Percentiles rank a stretch among this genome's conserved stretches.
Evolutionary conservation across 2,888 invertebrate genomes (phyloP).

Genomic region (Crematogaster levior): DNA sequence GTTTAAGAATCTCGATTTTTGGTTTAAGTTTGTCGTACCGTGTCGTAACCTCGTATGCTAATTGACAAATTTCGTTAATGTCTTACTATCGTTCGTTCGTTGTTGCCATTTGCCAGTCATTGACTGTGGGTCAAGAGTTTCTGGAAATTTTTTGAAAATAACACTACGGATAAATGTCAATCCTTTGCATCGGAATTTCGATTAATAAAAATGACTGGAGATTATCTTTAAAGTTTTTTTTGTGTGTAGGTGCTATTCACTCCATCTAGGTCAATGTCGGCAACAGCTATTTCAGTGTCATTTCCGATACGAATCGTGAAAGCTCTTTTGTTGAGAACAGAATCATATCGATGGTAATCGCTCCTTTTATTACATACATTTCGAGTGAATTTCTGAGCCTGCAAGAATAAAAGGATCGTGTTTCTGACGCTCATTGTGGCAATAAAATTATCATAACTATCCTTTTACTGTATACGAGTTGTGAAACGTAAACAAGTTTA

Average conservation of each 20-base stretch:
- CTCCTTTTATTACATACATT: conserved; percentile 32
- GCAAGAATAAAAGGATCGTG: background rate
- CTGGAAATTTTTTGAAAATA: background rate
- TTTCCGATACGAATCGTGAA: conserved; percentile 51
- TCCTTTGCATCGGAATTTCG: conserved; percentile 18
- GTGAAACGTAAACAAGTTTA: conserved; percentile 24
- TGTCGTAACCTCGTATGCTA: conserved; percentile 38
- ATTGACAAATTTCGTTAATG: conserved; percentile 41
- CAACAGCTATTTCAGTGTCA: conserved; percentile 36
- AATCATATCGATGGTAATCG: conserved; percentile 30
- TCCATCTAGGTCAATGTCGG: conserved; percentile 64
- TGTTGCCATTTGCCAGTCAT: background rate
- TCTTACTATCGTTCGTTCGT: background rate
- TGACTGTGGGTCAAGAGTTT: conserved; percentile 3
- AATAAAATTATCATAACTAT: conserved; percentile 12
- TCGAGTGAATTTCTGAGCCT: conserved; percentile 22
- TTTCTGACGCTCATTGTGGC: background rate
- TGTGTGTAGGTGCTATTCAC: conserved; percentile 34
- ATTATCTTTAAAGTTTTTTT: conserved; percentile 30
- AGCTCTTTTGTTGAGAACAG: conserved; percentile 56
- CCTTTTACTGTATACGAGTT: background rate
- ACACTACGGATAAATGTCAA: background rate
- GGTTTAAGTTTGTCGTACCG: conserved; percentile 12
- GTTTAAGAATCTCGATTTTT: background rate
- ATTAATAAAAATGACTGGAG: background rate